phyloP scores from a whole-genome alignment of 2,888 invertebrate species.

The Bellardia pandia region DNA sequence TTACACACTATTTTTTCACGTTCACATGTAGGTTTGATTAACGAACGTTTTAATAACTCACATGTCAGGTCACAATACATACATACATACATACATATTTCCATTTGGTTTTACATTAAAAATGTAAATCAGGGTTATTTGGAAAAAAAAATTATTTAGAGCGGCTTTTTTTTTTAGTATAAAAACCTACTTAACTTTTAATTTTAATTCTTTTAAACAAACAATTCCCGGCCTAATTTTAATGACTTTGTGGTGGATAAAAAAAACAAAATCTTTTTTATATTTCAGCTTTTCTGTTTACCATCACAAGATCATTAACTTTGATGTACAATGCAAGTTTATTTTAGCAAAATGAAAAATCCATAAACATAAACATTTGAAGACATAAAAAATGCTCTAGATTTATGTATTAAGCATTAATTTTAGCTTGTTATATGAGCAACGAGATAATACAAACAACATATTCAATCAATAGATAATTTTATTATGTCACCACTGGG shows the following conservation, averaged over 20 bases:
- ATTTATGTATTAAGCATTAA: constrained; percentile 1
- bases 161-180: too few species aligned
- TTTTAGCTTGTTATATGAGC: constrained; percentile 75
- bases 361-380: constrained; percentile 9
- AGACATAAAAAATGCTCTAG: not conserved
- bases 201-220: too few species aligned
- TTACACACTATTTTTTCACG: too few species aligned
- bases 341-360: not conserved
- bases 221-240: too few species aligned
- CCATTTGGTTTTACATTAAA: not conserved
- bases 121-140: constrained; percentile 36
- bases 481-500: constrained; percentile 82
- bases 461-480: constrained; percentile 83
- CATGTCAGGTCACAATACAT: not conserved
- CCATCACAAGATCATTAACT: not conserved
- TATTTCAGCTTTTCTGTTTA: not conserved
- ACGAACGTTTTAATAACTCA: constrained; percentile 46
- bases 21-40: constrained; percentile 13
- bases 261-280: too few species aligned
- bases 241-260: too few species aligned
- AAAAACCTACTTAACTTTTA: too few species aligned
- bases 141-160: not conserved
- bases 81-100: not conserved
- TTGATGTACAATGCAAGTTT: not conserved
- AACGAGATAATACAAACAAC: constrained; percentile 65